These are phyloP conservation scores for Nematopogon swammerdamellus DNA, from an alignment of 2,888 invertebrate species.

Conservation along the genomic window DNA sequence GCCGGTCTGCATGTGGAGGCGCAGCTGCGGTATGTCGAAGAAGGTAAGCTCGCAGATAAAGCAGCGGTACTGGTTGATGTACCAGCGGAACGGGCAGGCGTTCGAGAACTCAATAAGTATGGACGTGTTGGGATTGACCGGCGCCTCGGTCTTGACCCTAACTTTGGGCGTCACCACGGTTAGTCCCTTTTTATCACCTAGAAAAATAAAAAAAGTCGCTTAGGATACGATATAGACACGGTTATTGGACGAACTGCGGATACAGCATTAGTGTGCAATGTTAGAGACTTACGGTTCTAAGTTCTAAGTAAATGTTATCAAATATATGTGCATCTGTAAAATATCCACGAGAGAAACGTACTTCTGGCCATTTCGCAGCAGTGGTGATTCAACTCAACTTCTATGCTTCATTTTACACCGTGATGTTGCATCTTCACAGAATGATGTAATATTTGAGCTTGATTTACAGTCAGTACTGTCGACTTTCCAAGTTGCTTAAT, in stretches of 20 bases:
- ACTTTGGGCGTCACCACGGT: neutral
- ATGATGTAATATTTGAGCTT: no score
- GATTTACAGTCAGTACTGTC: no score
- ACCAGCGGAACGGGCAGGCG: neutral
- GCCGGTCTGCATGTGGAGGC: neutral
- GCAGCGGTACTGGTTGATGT: neutral
- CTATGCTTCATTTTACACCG: no score
- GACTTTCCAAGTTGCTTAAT: no score
- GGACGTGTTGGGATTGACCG: neutral
- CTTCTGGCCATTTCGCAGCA: no score
- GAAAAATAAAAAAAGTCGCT: neutral
- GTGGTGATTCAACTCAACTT: no score
- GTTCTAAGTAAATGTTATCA: no score
- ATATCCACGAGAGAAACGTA: no score
- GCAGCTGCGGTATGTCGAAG: neutral
- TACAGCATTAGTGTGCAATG: neutral
- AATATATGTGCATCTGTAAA: no score
- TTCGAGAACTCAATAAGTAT: neutral
- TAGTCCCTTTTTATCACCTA: neutral
- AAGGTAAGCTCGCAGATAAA: neutral
- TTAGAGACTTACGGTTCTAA: no score
- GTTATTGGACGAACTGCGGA: neutral
- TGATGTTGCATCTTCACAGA: no score
- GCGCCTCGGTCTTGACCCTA: neutral
- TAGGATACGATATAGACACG: neutral